Base-by-base conservation (phyloP, 2,888 invertebrate genomes). In the Erpobdella octoculata region DNA sequence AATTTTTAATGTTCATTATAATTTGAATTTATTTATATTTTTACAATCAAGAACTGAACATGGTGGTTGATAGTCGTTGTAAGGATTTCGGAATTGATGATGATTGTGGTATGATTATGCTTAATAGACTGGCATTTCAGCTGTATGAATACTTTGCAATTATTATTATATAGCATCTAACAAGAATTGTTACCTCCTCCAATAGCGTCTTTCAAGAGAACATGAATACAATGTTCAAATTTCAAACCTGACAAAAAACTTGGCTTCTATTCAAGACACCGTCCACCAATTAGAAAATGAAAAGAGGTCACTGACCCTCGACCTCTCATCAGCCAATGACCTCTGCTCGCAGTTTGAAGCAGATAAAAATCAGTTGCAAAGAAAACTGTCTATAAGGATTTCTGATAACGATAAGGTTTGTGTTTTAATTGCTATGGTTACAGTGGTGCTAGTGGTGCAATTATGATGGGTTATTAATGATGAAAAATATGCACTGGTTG, bases 361-460 rank as follows among this genome's bases (percentile, higher is more conserved):
- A 0, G 78, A 78, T 35, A 83, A 82, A 74, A 83, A 83, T 58
- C 77, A 78, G 1, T 75, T 83, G 41, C 81, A 81, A 74, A 76
- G 82, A 36, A 81, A 82, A 71, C 75, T 83, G 37, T 78, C 81
- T 21, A 77, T 79, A n/a, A 75, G 79, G 31, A 78, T 79, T 58
- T 76, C 81, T 46, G 84, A 83, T 71, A 79, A 79, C 61, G 83
- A 83, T 74, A 81, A 82, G 79, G 81, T 83, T 73, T 2, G 9
- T 58, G 59, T 58, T 58, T 58, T 41, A n/a, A 15, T 41, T 12
- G n/a, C n/a, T 15, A 15, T 41, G n/a, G 25, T 21, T 28, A n/a
- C 2, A 31, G 1, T 62, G 5, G 31, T 62, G 8, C 31, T 2
- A 15, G n/a, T 31, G 59, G 8, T 58, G 61, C 28, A 5, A 21